A percentile compares a stretch with the other conserved stretches of the same genome.
Evolutionary conservation across 2,113 vertebrate species (phyloP).

Genomic region (Promerops cafer): DNA sequence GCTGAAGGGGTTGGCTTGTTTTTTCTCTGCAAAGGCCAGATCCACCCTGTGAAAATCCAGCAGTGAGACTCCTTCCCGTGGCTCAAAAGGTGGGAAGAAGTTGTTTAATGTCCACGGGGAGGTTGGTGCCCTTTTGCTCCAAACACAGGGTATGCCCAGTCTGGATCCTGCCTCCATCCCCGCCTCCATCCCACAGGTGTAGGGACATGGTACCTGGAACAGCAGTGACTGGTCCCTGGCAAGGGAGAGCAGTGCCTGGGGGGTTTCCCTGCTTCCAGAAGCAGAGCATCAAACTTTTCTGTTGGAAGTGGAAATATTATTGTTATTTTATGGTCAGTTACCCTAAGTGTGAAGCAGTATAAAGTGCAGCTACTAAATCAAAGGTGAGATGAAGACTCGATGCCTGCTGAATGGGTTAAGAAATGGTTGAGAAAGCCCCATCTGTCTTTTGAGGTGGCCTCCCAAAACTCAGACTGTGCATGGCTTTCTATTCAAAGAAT

Average conservation of each 20-base stretch:
- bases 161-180: background rate
- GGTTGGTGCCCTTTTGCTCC: background rate
- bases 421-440: background rate
- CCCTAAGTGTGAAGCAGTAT: background rate
- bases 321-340: background rate
- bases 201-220: fast-evolving
- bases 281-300: background rate
- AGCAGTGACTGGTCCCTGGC: fast-evolving
- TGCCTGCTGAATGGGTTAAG: background rate
- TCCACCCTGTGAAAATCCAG: background rate
- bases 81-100: background rate
- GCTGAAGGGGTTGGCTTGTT: background rate
- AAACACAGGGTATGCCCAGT: background rate
- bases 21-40: background rate
- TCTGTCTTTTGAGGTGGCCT: background rate
- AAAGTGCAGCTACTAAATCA: background rate
- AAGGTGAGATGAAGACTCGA: background rate
- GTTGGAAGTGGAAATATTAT: background rate
- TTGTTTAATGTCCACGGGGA: background rate
- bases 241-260: background rate
- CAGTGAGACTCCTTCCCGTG: background rate
- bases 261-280: background rate
- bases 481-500: background rate
- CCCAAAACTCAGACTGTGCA: background rate
- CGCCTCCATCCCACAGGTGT: background rate